Percentiles rank a stretch among this genome's conserved stretches.
Evolutionary conservation across 2,888 invertebrate species (phyloP).

Genomic region (Lydus trimaculatus): DNA sequence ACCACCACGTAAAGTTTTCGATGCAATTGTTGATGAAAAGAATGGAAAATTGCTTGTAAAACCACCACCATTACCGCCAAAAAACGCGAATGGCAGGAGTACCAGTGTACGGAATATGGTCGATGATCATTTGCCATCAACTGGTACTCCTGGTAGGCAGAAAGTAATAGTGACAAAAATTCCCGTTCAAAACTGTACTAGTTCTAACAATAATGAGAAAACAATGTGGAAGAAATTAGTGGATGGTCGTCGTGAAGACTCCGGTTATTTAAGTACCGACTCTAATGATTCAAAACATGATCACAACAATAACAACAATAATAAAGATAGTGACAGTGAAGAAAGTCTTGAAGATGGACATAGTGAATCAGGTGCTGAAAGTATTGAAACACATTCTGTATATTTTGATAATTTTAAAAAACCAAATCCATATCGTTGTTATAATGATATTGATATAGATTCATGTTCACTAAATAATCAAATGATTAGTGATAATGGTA

Average conservation of each 20-base stretch:
- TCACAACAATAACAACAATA: slow-evolving; percentile 32
- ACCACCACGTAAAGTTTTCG: slow-evolving; percentile 64
- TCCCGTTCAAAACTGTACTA: slow-evolving; percentile 45
- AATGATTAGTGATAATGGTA: slow-evolving; percentile 61
- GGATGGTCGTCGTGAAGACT: slow-evolving; percentile 66
- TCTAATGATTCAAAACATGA: slow-evolving; percentile 70
- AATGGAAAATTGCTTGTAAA: slow-evolving; percentile 50
- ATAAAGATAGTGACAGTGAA: slow-evolving; percentile 71
- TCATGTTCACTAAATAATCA: slow-evolving; percentile 44
- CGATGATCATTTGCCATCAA: slow-evolving; percentile 11
- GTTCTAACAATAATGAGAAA: slow-evolving; percentile 44
- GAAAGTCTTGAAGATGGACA: slow-evolving; percentile 82
- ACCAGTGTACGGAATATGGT: slow-evolving; percentile 52
- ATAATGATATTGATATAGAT: slow-evolving; percentile 55
- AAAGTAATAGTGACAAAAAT: neutral
- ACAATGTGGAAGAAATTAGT: slow-evolving; percentile 38
- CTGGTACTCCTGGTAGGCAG: slow-evolving; percentile 29
- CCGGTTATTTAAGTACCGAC: slow-evolving; percentile 86
- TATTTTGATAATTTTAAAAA: slow-evolving; percentile 76
- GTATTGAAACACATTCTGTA: slow-evolving; percentile 86
- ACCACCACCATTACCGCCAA: slow-evolving; percentile 63
- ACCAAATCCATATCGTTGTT: slow-evolving; percentile 38
- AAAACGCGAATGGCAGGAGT: slow-evolving; percentile 75
- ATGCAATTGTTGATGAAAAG: slow-evolving; percentile 18
- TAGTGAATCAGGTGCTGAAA: slow-evolving; percentile 88